phyloP scores from a whole-genome alignment of 2,797 vertebrate species.

The Trematomus bernacchii region DNA sequence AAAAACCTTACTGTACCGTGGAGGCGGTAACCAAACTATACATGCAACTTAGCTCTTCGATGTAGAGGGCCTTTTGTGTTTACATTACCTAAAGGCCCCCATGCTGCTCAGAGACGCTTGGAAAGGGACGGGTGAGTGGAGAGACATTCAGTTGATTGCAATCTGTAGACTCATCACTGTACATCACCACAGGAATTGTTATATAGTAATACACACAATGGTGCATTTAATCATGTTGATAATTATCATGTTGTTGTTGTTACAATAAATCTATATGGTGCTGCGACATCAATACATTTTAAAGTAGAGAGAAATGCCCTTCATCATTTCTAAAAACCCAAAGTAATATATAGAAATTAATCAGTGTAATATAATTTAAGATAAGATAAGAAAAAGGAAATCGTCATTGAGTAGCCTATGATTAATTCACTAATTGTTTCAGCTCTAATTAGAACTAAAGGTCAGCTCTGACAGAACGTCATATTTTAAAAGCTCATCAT shows the following conservation, averaged over 20 bases:
- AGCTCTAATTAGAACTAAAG: not conserved
- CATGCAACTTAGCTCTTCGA: not conserved
- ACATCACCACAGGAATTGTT: too few species aligned
- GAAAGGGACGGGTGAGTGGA: too few species aligned
- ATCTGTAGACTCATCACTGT: too few species aligned
- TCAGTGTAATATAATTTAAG: not conserved
- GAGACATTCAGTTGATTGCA: too few species aligned
- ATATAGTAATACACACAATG: too few species aligned
- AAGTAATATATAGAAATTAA: not conserved
- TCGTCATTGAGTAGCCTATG: not conserved
- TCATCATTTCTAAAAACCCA: not conserved
- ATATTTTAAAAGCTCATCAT: not conserved
- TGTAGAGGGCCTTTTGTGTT: too few species aligned
- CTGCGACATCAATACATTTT: conserved; percentile 1
- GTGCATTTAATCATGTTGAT: too few species aligned
- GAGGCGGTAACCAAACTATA: conserved; percentile 9
- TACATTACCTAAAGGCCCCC: too few species aligned
- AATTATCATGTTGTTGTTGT: too few species aligned
- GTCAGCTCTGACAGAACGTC: not conserved
- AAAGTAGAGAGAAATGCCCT: not conserved
- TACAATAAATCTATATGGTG: not conserved
- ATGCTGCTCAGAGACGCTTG: too few species aligned
- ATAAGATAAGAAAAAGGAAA: too few species aligned
- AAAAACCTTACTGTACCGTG: conserved; percentile 16
- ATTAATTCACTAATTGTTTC: not conserved